A percentile compares a stretch with the other conserved stretches of the same genome.
Conservation (phyloP, 1,140 invertebrate species). For the Brachionus plicatilis region DNA sequence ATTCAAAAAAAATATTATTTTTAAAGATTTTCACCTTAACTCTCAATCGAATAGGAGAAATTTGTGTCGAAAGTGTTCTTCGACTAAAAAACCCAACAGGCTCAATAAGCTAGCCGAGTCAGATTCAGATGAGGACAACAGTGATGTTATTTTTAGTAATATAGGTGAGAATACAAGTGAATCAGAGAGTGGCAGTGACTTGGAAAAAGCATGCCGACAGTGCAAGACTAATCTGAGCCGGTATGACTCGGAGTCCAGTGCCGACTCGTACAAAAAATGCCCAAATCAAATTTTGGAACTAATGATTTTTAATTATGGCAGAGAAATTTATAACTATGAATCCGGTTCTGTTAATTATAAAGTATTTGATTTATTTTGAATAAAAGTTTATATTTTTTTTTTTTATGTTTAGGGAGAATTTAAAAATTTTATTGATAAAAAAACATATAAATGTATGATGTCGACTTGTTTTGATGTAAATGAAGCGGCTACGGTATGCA, state of each 20-base stretch:
- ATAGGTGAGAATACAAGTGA: not conserved
- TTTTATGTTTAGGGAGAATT: not conserved
- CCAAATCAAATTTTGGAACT: not conserved
- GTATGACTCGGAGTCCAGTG: not conserved
- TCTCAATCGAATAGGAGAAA: not conserved
- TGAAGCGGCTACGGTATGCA: not conserved
- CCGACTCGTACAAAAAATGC: not conserved
- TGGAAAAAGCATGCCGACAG: not conserved
- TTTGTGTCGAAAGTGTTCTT: not conserved
- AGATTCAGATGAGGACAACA: not conserved
- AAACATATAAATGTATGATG: constrained; percentile 19
- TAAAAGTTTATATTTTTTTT: not conserved
- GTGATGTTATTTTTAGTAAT: constrained; percentile 11
- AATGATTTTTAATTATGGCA: constrained; percentile 21
- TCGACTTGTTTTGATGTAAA: constrained; percentile 35
- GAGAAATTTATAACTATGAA: constrained; percentile 31
- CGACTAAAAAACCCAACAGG: not conserved
- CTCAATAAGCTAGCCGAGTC: not conserved
- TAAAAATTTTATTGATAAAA: constrained; percentile 37
- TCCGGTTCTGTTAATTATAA: not conserved
- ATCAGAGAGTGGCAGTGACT: not conserved
- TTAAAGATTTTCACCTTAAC: not conserved
- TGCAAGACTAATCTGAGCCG: not conserved
- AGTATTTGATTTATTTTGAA: not conserved
- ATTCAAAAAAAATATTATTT: not conserved